Base-by-base conservation (phyloP, 2,113 vertebrate species). In the Origma solitaria region DNA sequence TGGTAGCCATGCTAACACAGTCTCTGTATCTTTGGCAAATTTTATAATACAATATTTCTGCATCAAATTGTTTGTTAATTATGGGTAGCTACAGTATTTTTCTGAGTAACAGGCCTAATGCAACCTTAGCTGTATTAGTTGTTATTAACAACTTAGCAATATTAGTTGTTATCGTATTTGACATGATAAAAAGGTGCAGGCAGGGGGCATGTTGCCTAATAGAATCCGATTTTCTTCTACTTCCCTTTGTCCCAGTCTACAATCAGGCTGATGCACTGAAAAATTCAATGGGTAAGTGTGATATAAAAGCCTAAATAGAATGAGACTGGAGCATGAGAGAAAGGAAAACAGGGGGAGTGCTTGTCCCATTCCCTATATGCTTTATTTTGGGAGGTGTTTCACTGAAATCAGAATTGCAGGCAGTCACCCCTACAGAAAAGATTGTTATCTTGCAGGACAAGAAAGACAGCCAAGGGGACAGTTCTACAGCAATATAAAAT, bases 311-410 rank as follows among this genome's bases (percentile, higher is more conserved):
- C 23, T 47, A 58, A 58, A 51, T 0, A 79, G 45, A 86, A 80
- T 15, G 49, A 81, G 69, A 21, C 19, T 73, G 30, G 15, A 73
- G 10, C 0, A 0, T 28, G 53, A 68, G 30, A 25, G 18, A 31
- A 76, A 68, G 10, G 33, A 69, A 68, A 66, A 33, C 2, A 13
- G 47, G 23, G 17, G 13, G 22, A 65, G 38, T 24, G 13, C 80
- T 66, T 51, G 15, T 47, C 30, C 8, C 11, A 42, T 45, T 70
- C 24, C 47, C 27, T 21, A 40, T 44, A 69, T 1, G 3, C 13
- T 62, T 91, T 81, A 71, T 82, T 92, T 24, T 50, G 64, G 54
- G 33, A 86, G 30, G 6, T 25, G 22, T 75, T 70, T 73, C 33
- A 38, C 22, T 51, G 51, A 70, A 86, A 66, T 73, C 27, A 56